A percentile compares a stretch with the other conserved stretches of the same genome.
These are phyloP conservation scores for Sisyra nigra DNA, from an alignment of 2,888 invertebrate species.

Conservation along the genomic window DNA sequence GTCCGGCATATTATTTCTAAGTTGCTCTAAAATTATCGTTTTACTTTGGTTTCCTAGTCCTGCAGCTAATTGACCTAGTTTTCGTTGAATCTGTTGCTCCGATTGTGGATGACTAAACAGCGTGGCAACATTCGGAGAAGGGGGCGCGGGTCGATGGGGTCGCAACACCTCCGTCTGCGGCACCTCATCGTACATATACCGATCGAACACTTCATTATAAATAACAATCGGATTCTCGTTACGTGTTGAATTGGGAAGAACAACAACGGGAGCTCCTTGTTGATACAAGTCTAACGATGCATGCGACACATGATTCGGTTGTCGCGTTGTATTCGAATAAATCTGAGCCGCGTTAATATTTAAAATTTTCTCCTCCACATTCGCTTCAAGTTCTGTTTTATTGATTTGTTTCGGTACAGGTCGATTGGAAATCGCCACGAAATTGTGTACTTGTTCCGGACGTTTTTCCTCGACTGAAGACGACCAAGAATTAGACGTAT, in stretches of 20 bases:
- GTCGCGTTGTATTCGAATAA: constrained; percentile 16
- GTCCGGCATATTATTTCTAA: constrained; percentile 33
- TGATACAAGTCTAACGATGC: constrained; percentile 8
- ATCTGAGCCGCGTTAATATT: constrained; percentile 17
- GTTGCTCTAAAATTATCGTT: constrained; percentile 34
- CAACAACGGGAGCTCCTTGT: constrained; percentile 14
- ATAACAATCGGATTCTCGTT: constrained; percentile 14
- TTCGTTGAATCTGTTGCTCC: constrained; percentile 28
- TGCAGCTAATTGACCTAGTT: constrained; percentile 26
- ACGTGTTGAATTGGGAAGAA: constrained; percentile 11
- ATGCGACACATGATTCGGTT: not conserved
- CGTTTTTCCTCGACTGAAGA: not conserved
- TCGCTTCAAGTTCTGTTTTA: constrained; percentile 9
- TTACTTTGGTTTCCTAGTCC: constrained; percentile 32
- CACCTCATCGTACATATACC: constrained; percentile 1
- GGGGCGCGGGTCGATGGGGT: constrained; percentile 26
- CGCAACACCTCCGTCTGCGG: constrained; percentile 17
- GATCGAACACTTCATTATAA: constrained; percentile 24
- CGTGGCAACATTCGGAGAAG: constrained; percentile 20
- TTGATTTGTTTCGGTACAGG: constrained; percentile 13
- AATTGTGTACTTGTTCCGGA: constrained; percentile 19
- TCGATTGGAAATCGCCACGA: constrained; percentile 26
- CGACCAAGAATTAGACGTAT: too few species aligned
- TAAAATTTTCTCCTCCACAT: not conserved
- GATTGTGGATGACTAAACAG: constrained; percentile 21